Evolutionary conservation across 2,113 vertebrate genomes (phyloP).

Genomic region (Mustela nigripes): DNA sequence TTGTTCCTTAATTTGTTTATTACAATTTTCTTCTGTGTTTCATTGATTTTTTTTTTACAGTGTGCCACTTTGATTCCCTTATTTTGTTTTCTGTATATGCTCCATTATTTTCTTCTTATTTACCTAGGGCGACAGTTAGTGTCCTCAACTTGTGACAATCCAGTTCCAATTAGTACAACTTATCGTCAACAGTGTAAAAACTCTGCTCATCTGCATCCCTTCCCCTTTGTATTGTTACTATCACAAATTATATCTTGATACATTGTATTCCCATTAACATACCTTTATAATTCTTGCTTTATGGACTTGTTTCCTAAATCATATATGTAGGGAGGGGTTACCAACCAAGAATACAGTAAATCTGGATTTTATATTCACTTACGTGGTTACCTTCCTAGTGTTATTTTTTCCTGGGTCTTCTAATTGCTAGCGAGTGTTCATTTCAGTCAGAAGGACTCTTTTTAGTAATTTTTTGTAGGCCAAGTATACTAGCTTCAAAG

Average conservation of each 20-base stretch:
- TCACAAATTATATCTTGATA: neutral
- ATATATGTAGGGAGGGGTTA: neutral
- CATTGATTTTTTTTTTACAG: neutral
- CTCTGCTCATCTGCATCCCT: neutral
- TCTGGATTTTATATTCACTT: neutral
- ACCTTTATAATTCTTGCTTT: neutral
- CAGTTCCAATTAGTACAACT: neutral
- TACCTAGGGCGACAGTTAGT: neutral
- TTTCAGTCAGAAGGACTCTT: neutral
- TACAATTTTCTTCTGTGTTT: neutral
- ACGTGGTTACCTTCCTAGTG: neutral
- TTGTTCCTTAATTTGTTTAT: neutral
- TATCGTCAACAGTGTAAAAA: neutral
- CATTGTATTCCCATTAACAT: neutral
- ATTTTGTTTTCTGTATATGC: neutral
- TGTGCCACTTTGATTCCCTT: neutral
- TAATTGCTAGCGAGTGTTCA: neutral
- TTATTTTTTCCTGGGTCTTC: neutral
- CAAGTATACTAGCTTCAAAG: neutral
- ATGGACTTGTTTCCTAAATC: neutral
- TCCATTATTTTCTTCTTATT: neutral
- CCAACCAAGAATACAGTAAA: neutral
- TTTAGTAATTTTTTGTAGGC: neutral
- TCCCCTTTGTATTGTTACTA: neutral
- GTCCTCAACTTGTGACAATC: neutral